Conservation (phyloP, 2,797 vertebrate genomes). For the Neosalanx taihuensis region DNA sequence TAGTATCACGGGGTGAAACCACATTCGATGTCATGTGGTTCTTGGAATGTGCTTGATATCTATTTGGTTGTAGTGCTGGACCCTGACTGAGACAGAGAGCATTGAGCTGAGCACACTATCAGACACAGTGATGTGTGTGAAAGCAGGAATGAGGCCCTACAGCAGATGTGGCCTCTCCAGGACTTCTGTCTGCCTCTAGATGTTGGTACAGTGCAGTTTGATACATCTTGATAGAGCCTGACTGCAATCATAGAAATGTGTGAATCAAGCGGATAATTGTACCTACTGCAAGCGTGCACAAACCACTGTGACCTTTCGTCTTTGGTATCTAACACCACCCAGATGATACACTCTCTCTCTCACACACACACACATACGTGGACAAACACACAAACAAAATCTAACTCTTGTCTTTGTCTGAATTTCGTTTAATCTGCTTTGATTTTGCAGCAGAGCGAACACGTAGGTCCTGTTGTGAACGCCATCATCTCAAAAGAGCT, state of each 20-base stretch:
- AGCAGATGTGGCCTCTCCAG: no score
- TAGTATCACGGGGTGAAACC: not conserved
- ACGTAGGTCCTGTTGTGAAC: conserved; percentile 41
- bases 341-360: conserved; percentile 12
- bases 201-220: not conserved
- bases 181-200: no score
- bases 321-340: conserved; percentile 48
- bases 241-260: conserved; percentile 36
- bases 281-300: conserved; percentile 47
- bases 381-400: conserved; percentile 34
- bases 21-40: conserved; percentile 13
- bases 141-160: no score
- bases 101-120: no score
- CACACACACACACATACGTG: conserved; percentile 1
- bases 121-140: no score
- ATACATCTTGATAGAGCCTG: not conserved
- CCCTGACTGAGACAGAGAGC: no score
- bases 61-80: not conserved
- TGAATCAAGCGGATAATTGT: conserved; percentile 42
- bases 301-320: conserved; percentile 59
- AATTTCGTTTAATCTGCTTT: conserved; percentile 58
- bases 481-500: conserved; percentile 55
- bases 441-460: conserved; percentile 56
- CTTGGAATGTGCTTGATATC: not conserved
- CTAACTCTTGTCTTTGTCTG: conserved; percentile 45